Percentiles rank a stretch among this genome's conserved stretches.
phyloP scores from a whole-genome alignment of 1,140 invertebrate genomes.

The Hermatobates lingyangjiaoensis region DNA sequence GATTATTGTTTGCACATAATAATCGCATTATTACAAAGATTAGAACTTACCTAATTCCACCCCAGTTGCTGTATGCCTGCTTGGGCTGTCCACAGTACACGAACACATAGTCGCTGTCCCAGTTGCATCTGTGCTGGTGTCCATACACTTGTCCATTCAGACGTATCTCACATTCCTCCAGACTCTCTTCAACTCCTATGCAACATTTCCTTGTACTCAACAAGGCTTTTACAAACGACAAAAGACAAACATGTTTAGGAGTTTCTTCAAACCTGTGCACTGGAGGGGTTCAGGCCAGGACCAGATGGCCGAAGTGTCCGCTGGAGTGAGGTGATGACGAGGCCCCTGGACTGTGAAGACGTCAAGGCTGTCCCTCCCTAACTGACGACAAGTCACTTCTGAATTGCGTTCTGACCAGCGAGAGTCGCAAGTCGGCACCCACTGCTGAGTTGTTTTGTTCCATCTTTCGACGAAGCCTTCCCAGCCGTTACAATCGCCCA shows the following conservation, averaged over 20 bases:
- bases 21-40: too few relatives aligned
- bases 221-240: too few relatives aligned
- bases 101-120: slow-evolving; percentile 83
- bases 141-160: slow-evolving; percentile 77
- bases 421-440: slow-evolving; percentile 90
- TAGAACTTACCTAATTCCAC: slow-evolving; percentile 48
- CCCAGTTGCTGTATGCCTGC: slow-evolving; percentile 65
- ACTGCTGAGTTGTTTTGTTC: slow-evolving; percentile 84
- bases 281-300: slow-evolving; percentile 87
- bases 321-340: slow-evolving; percentile 66
- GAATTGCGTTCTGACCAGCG: slow-evolving; percentile 88
- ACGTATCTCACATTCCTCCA: slow-evolving; percentile 74
- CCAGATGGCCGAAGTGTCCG: slow-evolving; percentile 63
- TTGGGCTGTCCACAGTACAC: slow-evolving; percentile 64
- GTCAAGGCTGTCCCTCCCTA: slow-evolving; percentile 79
- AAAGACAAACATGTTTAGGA: too few relatives aligned
- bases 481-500: slow-evolving; percentile 43
- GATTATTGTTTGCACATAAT: too few relatives aligned
- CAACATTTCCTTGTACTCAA: too few relatives aligned
- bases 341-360: slow-evolving; percentile 63
- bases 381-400: slow-evolving; percentile 81
- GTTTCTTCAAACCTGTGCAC: slow-evolving; percentile 38
- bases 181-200: slow-evolving; percentile 59
- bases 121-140: slow-evolving; percentile 61
- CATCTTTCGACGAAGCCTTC: slow-evolving; percentile 87